Evolutionary conservation across 2,797 vertebrate species (phyloP).

Genomic region (Poeciliopsis paucimaculata): DNA sequence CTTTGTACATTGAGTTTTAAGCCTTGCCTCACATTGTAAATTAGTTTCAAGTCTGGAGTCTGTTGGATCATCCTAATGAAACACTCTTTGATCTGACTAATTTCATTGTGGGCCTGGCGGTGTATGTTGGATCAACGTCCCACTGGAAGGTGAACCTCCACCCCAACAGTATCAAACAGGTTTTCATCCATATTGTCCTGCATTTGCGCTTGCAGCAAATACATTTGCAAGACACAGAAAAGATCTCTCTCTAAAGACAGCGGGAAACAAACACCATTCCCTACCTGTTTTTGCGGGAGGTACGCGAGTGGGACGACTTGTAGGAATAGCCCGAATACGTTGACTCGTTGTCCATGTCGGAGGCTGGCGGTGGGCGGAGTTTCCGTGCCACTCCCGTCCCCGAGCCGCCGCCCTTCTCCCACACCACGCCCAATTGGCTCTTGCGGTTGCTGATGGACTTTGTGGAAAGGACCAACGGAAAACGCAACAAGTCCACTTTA

Average conservation of each 20-base stretch:
- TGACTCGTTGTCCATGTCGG: slow-evolving; percentile 93
- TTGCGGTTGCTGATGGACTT: slow-evolving; percentile 80
- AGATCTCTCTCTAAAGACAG: neutral
- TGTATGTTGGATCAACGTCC: neutral
- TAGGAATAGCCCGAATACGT: slow-evolving; percentile 92
- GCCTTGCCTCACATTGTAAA: neutral
- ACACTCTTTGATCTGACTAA: neutral
- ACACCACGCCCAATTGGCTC: slow-evolving; percentile 86
- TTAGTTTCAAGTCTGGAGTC: neutral
- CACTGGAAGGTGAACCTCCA: neutral
- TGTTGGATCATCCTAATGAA: neutral
- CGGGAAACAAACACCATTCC: neutral
- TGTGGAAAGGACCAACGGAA: slow-evolving; percentile 87
- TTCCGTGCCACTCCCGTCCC: slow-evolving; percentile 66
- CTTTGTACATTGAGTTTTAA: neutral
- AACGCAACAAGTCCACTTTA: slow-evolving; percentile 93
- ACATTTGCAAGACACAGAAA: neutral
- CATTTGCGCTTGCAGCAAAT: neutral
- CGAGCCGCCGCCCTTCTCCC: slow-evolving; percentile 65
- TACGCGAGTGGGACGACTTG: slow-evolving; percentile 89
- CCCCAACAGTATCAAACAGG: neutral
- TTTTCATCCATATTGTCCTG: neutral
- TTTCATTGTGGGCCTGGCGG: neutral
- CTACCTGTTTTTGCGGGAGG: slow-evolving; percentile 91
- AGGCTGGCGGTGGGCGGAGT: slow-evolving; percentile 71